Evolutionary conservation across 2,113 vertebrate genomes (phyloP), one percentile per base, ranked within the genome.

Genomic region (Percopsis transmontana): DNA sequence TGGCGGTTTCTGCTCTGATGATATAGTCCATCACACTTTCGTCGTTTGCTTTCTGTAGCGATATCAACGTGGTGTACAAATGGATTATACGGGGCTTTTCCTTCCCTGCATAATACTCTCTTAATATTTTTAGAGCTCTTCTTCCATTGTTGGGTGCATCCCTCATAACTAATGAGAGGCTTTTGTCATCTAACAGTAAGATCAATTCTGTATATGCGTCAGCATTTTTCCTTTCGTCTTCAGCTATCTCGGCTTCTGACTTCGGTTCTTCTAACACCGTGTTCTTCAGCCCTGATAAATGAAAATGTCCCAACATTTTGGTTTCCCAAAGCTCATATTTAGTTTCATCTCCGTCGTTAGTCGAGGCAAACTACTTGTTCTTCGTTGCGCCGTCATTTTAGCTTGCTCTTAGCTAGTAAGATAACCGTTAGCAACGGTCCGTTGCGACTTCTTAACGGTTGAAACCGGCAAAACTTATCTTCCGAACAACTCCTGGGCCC

Each of bases 21-120:
- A 75, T 61, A 20, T 82, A 82, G 44, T 74, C 80, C 2, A 24
- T 68, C 1, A 77, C 63, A 19, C 38, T 77, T 18, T 82, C 67
- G 14, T 42, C 20, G 15, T 23, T 50, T 6, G 39, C 1, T 39
- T 66, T 81, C 15, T 66, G 56, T 18, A 73, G 66, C n/a, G 60
- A 72, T 19, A 65, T 81, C 23, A 76, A n/a, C 69, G 6, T 58
- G 41, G 58, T 76, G 33, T 70, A 75, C 19, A 74, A 39, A 52
- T 47, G 61, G 8, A 74, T 66, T 45, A 74, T 59, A 2, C n/a
- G n/a, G n/a, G n/a, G n/a, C 67, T 60, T 53, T 63, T 48, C 56
- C 42, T 13, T 68, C 39, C 69, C n/a, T 45, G 40, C 63, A 72
- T 45, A 68, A 63, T 68, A 55, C 19, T 68, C 54, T 58, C 69